Base-by-base conservation (phyloP, 2,113 vertebrate species). In the Planiliza haematocheilus region DNA sequence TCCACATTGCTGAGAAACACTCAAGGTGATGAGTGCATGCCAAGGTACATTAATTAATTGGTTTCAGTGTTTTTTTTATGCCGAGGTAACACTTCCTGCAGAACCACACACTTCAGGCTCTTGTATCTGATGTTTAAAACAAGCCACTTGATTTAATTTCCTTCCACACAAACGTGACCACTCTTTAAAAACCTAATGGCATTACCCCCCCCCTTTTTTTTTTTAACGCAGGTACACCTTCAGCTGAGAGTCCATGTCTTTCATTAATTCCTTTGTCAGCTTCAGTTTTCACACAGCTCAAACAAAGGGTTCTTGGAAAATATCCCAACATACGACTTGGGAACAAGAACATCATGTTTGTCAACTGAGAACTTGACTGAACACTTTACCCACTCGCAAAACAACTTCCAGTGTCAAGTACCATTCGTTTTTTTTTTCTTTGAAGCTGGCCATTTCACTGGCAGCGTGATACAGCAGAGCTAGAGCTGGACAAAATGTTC, bases 281-380 rank as follows among this genome's bases (percentile, higher is more conserved):
- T 30, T 30, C 24, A 30, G 24, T 30, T 30, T 37, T 49, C 5
- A 7, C 11, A 30, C 21, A 20, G 8, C n/a, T 51, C 8, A 41
- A n/a, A 53, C 17, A 56, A 38, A 60, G 24, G 56, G 39, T 30
- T 67, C 34, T 37, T 48, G 10, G 43, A 48, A 60, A 60, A 4
- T 24, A 12, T 3, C 17, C 36, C 46, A 57, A 55, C 56, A 41
- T 0, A 8, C 8, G 6, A 53, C 18, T 14, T 39, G 13, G 36
- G 2, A 68, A 16, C 37, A 52, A 17, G 34, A 56, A 45, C 30
- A 21, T 8, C 21, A 10, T 6, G 62, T 59, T 64, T 71, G 10
- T 38, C 60, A n/a, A 43, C 58, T 61, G 41, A 61, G 20, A 14
- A 43, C 24, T 30, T 30, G 24, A 30, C 24, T 30, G 24, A 30